Evolutionary conservation across 2,888 invertebrate genomes (phyloP).

Genomic region (Gibbula magus): DNA sequence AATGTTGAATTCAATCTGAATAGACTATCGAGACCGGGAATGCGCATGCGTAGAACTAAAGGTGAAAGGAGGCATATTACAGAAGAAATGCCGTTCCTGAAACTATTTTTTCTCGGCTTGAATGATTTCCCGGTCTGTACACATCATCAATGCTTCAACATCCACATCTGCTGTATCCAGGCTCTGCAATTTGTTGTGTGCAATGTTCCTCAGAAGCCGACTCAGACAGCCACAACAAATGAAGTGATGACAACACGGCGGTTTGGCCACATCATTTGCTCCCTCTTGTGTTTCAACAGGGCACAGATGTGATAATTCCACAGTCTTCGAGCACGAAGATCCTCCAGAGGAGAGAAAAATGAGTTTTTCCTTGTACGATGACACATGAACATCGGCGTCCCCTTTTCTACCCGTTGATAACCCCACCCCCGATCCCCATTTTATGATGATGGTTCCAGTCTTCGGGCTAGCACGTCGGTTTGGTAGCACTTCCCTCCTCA

Average conservation of each 20-base stretch:
- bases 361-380: not conserved
- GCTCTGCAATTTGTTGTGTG: slow-evolving; percentile 7
- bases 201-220: not conserved
- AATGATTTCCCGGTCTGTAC: not conserved
- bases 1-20: too few species aligned
- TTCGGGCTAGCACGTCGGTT: not conserved
- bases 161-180: not conserved
- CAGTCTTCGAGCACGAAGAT: not conserved
- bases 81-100: not conserved
- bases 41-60: too few species aligned
- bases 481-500: too few species aligned
- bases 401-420: not conserved
- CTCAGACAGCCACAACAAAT: not conserved
- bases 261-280: slow-evolving; percentile 2
- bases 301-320: slow-evolving; percentile 11
- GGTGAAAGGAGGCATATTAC: too few species aligned
- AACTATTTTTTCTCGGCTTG: not conserved
- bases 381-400: not conserved
- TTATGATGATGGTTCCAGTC: not conserved
- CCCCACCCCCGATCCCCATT: not conserved
- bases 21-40: too few species aligned
- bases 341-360: not conserved
- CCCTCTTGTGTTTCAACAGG: not conserved
- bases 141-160: not conserved
- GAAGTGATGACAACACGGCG: not conserved